phyloP scores from a whole-genome alignment of 2,888 invertebrate genomes.

The Minunthozetes semirufus region DNA sequence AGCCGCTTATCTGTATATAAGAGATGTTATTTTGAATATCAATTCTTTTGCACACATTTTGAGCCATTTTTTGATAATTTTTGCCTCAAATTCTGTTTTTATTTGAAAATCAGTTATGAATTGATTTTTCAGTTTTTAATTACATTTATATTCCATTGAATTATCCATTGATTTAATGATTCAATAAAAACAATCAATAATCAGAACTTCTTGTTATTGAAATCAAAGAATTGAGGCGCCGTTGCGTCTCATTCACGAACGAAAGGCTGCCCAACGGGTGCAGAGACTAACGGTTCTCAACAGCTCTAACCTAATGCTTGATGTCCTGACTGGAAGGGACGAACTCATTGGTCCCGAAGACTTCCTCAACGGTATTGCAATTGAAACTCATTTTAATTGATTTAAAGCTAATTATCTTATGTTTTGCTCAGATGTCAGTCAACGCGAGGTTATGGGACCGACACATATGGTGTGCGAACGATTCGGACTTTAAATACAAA shows the following conservation, averaged over 20 bases:
- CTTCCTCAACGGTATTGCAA: conserved; percentile 40
- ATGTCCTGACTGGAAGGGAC: conserved; percentile 49
- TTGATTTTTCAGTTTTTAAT: no score
- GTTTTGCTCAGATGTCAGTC: not conserved
- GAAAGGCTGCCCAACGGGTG: conserved; percentile 64
- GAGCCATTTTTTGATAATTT: no score
- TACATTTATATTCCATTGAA: no score
- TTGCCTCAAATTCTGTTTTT: no score
- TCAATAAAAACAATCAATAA: no score
- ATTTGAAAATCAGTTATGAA: no score
- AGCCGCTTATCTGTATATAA: no score
- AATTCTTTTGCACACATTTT: no score
- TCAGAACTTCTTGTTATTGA: conserved; percentile 49
- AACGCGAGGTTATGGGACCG: conserved; percentile 17
- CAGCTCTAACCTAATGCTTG: conserved; percentile 49
- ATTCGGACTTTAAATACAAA: no score
- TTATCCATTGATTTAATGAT: no score
- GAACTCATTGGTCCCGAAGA: conserved; percentile 46
- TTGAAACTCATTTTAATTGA: not conserved
- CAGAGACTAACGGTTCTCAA: conserved; percentile 48
- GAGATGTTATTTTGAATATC: no score
- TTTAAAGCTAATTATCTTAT: not conserved
- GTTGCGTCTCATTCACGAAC: conserved; percentile 75
- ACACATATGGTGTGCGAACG: not conserved
- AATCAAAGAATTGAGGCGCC: conserved; percentile 83